These are phyloP conservation scores for Chiroxiphia lanceolata DNA, from an alignment of 2,797 vertebrate genomes.

Conservation along the genomic window DNA sequence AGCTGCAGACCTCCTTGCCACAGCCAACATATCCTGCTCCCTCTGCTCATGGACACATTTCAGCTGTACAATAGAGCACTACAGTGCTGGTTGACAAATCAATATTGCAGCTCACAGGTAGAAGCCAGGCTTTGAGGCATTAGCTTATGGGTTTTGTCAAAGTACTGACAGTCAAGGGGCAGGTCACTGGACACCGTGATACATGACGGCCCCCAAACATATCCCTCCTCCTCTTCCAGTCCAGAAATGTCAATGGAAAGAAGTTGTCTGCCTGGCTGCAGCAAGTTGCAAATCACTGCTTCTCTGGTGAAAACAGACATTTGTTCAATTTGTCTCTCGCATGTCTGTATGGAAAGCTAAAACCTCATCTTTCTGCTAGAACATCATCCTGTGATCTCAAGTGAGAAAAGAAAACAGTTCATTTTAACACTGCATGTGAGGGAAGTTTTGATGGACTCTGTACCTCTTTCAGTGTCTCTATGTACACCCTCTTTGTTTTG, in stretches of 20 bases:
- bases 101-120: not conserved
- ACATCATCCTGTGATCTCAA: not conserved
- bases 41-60: not conserved
- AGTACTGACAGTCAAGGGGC: not conserved
- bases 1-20: not conserved
- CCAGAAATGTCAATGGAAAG: not conserved
- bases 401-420: not conserved
- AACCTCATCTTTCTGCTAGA: not conserved
- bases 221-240: not conserved
- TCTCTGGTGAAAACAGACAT: not conserved
- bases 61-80: not conserved
- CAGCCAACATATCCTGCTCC: not conserved
- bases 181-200: not conserved
- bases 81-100: not conserved
- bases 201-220: not conserved
- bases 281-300: not conserved
- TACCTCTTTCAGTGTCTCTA: not conserved
- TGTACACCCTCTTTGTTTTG: accelerated
- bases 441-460: not conserved
- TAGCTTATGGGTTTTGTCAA: not conserved
- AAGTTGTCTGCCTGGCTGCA: not conserved
- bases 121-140: not conserved
- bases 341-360: not conserved
- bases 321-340: not conserved
- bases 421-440: not conserved